Base-by-base conservation (phyloP, 1,140 invertebrate species). In the Chlorops oryzae region DNA sequence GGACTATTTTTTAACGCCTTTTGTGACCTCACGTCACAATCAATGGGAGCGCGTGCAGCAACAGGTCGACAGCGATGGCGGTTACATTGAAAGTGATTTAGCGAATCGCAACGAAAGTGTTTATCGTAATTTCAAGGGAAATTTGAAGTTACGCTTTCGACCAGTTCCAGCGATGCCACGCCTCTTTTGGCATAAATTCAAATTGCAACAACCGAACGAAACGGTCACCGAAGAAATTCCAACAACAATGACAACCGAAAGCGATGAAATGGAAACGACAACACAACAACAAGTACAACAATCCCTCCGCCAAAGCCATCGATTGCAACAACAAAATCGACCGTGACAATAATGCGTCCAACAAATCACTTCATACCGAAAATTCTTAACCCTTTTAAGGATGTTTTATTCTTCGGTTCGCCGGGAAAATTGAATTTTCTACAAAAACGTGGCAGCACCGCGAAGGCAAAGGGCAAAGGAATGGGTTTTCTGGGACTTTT, bases 401-500 rank as follows among this genome's bases (percentile, higher is more conserved):
- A 66, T n/a, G 27, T 47, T 6, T 35, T 69, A 0, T 50, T 70
- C 17, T 63, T 59, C 37, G 63, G 65, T 5, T 65, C 66, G 1
- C 60, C 63, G 0, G 38, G 61, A 23, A 45, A 66, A 40, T 57
- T 62, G 9, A 70, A 69, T 56, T 48, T 70, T 1, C 62, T 69
- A 46, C 52, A 63, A 18, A 64, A 64, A 43, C 51, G 62, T n/a
- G 51, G 55, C 18, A 5, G 37, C 2, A 56, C 45, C 42, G 63
- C 62, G 22, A 58, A 58, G 17, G 52, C 59, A 32, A 48, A 41
- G 23, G 28, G 25, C 2, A 56, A 47, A 15, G 59, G 62, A 59
- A 76, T 77, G 43, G 73, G 77, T 15, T 76, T 87, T 59, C 73
- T 87, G 32, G 83, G 80, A 59, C 68, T 89, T 1, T 87, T 89